Conservation (phyloP, 2,888 invertebrate species). For the Mylabris sibirica region DNA sequence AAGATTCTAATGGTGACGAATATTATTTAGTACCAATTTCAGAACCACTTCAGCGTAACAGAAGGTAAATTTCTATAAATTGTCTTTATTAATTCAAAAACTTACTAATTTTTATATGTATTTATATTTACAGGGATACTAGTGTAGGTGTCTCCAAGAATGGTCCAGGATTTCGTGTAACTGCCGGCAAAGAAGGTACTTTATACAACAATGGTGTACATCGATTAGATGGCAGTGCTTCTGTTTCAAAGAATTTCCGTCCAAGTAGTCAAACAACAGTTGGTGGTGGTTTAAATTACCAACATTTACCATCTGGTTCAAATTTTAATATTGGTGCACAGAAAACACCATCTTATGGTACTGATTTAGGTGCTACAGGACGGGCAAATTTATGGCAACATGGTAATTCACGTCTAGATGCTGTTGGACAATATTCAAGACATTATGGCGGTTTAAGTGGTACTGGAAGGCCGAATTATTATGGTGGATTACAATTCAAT, state of each 20-base stretch:
- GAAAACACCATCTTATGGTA: conserved; percentile 41
- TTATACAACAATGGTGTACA: conserved; percentile 42
- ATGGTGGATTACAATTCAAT: conserved; percentile 24
- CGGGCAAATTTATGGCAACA: conserved; percentile 42
- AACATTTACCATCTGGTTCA: conserved; percentile 45
- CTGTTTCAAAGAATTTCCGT: conserved; percentile 43
- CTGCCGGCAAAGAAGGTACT: conserved; percentile 41
- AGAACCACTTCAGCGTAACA: conserved; percentile 20
- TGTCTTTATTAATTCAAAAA: background rate
- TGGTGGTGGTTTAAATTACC: conserved; percentile 46
- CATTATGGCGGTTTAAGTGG: conserved; percentile 47
- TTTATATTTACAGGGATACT: conserved; percentile 5
- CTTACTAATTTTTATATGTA: background rate
- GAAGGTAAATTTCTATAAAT: conserved; percentile 29
- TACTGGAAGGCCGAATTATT: conserved; percentile 39
- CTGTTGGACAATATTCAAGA: conserved; percentile 43
- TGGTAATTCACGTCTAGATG: conserved; percentile 43
- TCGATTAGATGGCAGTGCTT: conserved; percentile 43
- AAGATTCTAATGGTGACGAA: conserved; percentile 33
- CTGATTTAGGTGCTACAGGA: conserved; percentile 43
- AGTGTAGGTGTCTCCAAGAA: conserved; percentile 10
- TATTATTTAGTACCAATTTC: conserved; percentile 35
- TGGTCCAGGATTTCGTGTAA: conserved; percentile 24
- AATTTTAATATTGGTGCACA: conserved; percentile 41
- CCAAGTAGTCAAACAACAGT: conserved; percentile 43